Evolutionary conservation across 2,113 vertebrate species (phyloP).

Genomic region (Marmota monax): DNA sequence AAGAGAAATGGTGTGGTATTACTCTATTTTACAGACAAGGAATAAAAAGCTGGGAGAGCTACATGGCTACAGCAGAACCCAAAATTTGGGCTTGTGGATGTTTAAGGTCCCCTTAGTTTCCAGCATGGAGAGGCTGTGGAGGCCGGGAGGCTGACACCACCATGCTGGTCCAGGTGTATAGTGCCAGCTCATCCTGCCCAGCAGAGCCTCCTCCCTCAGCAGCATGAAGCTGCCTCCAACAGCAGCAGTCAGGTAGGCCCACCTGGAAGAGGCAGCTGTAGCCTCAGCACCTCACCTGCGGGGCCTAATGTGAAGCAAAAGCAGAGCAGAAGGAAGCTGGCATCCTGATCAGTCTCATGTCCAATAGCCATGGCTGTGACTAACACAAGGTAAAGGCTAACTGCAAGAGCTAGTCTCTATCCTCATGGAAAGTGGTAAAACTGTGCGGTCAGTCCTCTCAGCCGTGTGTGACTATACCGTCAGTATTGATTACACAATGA

Average conservation of each 20-base stretch:
- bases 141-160: background rate
- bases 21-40: background rate
- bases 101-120: background rate
- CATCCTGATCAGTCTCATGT: background rate
- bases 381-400: background rate
- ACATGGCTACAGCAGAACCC: background rate
- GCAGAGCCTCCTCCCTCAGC: background rate
- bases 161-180: accelerated
- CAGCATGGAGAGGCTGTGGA: accelerated
- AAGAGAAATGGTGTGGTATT: background rate
- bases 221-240: background rate
- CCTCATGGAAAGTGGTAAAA: background rate
- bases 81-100: accelerated
- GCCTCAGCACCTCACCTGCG: background rate
- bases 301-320: background rate
- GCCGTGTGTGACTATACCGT: too few species aligned
- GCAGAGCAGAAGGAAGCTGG: background rate
- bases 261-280: background rate
- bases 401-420: background rate
- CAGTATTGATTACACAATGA: background rate
- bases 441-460: background rate
- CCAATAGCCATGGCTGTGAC: background rate
- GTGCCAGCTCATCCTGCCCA: background rate
- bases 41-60: background rate
- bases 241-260: too few species aligned